These are phyloP conservation scores for Corythucha ciliata DNA, from an alignment of 2,888 invertebrate species.

Conservation along the genomic window DNA sequence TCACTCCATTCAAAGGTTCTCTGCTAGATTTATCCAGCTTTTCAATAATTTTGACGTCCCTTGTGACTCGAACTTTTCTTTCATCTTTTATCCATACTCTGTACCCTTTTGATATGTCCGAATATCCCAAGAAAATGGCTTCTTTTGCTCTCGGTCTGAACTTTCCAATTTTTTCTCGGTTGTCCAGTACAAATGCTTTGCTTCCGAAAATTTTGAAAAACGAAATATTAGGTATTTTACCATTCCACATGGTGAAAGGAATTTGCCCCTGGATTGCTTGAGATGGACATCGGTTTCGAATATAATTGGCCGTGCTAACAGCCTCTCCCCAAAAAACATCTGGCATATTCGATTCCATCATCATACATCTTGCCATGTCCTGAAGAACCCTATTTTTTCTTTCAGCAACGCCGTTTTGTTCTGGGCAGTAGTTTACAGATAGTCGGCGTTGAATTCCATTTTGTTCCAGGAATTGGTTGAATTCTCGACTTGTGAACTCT, in stretches of 20 bases:
- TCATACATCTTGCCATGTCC: slow-evolving; percentile 37
- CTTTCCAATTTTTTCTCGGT: background rate
- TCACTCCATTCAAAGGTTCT: no score
- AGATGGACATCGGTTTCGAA: slow-evolving; percentile 38
- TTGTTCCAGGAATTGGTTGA: slow-evolving; percentile 32
- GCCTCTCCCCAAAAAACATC: slow-evolving; percentile 35
- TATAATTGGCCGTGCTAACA: slow-evolving; percentile 37
- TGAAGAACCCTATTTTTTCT: slow-evolving; percentile 37
- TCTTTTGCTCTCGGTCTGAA: slow-evolving; percentile 1
- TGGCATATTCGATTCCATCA: slow-evolving; percentile 35
- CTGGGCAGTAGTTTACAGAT: slow-evolving; percentile 36
- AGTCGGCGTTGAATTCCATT: slow-evolving; percentile 35
- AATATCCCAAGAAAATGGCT: slow-evolving; percentile 13
- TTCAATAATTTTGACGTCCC: slow-evolving; percentile 10
- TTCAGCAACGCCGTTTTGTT: slow-evolving; percentile 39
- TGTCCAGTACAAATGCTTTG: background rate
- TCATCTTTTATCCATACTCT: slow-evolving; percentile 4
- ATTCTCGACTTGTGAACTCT: slow-evolving; percentile 32
- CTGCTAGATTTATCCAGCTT: no score
- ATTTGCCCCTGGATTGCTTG: slow-evolving; percentile 32
- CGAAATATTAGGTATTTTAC: slow-evolving; percentile 13
- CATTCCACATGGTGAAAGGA: slow-evolving; percentile 35
- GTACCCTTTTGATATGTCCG: background rate
- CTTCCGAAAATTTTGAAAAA: slow-evolving; percentile 11
- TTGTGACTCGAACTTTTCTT: slow-evolving; percentile 1